Conservation (phyloP, 1,140 invertebrate species). For the Zaprionus inermis region DNA sequence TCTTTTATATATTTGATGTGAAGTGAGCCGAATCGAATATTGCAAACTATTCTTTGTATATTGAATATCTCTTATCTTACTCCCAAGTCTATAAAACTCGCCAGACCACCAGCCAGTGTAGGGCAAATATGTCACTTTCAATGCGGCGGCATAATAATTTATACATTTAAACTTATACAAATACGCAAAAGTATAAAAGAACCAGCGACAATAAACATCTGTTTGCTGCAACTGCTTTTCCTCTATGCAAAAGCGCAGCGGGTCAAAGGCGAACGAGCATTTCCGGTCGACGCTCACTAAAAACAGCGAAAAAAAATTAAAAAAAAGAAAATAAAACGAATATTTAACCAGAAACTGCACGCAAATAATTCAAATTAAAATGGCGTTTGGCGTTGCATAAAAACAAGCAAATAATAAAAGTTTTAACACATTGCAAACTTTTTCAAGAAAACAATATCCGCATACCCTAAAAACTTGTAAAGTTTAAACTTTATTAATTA, state of each 20-base stretch:
- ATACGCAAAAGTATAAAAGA: conserved; percentile 20
- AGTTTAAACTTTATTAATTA: too few relatives aligned
- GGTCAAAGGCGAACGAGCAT: conserved; percentile 46
- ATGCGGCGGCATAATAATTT: conserved; percentile 17
- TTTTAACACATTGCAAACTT: not conserved
- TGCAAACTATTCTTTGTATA: too few relatives aligned
- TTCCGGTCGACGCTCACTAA: conserved; percentile 50
- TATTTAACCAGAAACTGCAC: conserved; percentile 43
- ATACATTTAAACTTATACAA: conserved; percentile 43
- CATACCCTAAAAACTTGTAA: not conserved
- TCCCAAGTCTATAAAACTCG: not conserved
- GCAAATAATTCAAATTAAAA: conserved; percentile 66
- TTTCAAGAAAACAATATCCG: not conserved
- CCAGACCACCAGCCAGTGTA: not conserved
- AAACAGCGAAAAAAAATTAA: conserved; percentile 9
- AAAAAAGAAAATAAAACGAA: conserved; percentile 11
- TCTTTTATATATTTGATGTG: too few relatives aligned
- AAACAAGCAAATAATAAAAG: conserved; percentile 27
- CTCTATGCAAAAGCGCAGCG: conserved; percentile 24
- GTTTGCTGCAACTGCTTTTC: conserved; percentile 20
- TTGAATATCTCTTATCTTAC: too few relatives aligned
- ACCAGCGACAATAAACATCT: conserved; percentile 42
- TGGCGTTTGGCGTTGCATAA: conserved; percentile 27
- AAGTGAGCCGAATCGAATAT: too few relatives aligned
- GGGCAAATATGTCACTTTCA: conserved; percentile 13